A percentile compares a stretch with the other conserved stretches of the same genome.
Evolutionary conservation across 2,113 vertebrate species (phyloP).

Genomic region (Osmerus mordax): DNA sequence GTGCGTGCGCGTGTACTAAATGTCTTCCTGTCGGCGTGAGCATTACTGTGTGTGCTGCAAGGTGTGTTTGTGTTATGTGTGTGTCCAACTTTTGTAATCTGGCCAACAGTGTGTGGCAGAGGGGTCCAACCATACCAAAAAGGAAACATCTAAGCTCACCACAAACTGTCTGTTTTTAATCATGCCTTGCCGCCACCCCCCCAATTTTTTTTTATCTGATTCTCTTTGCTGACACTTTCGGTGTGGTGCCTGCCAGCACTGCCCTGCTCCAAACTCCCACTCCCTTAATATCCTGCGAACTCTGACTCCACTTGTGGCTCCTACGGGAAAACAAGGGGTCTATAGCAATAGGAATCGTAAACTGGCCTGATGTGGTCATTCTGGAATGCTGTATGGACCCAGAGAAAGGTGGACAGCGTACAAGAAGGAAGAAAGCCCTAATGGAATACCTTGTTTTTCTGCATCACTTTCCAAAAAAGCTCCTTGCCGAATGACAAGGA

Average conservation of each 20-base stretch:
- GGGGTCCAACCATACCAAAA: conserved; percentile 21
- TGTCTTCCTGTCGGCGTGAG: too few relatives aligned
- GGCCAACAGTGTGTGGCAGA: conserved; percentile 9
- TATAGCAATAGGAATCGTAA: conserved; percentile 48
- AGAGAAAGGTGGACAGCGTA: conserved; percentile 22
- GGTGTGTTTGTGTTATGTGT: conserved; percentile 15
- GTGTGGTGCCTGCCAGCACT: conserved; percentile 33
- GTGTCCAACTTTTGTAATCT: conserved; percentile 9
- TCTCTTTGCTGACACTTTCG: conserved; percentile 37
- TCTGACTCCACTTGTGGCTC: conserved; percentile 23
- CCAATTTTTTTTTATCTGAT: conserved; percentile 39
- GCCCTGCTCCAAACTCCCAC: conserved; percentile 39
- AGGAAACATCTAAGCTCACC: conserved; percentile 24
- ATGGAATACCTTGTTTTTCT: conserved; percentile 6
- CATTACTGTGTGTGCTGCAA: too few relatives aligned
- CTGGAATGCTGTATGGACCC: conserved; percentile 34
- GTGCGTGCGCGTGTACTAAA: background rate
- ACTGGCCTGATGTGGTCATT: conserved; percentile 44
- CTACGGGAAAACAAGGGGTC: conserved; percentile 55
- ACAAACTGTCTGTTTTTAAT: conserved; percentile 41
- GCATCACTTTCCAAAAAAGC: background rate
- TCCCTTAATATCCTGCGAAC: conserved; percentile 45
- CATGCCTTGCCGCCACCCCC: background rate
- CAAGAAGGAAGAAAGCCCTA: conserved; percentile 6
- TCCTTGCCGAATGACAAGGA: background rate